Evolutionary conservation across 1,140 invertebrate genomes (phyloP).

Genomic region (Drosophila triauraria): DNA sequence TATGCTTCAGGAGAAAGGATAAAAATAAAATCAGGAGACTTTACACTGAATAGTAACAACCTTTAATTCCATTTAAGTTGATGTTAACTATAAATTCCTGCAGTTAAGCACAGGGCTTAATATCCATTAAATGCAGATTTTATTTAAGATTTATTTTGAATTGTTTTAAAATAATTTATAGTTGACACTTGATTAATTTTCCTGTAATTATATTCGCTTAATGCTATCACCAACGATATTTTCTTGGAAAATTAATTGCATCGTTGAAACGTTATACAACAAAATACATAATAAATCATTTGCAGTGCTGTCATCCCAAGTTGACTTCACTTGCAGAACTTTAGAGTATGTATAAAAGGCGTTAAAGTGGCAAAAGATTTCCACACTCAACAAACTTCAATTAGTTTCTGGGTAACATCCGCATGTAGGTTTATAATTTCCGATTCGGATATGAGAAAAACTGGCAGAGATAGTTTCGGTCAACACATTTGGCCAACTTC

Average conservation of each 20-base stretch:
- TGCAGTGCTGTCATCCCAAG: neutral
- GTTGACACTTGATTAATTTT: neutral
- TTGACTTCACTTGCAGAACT: slow-evolving; percentile 9
- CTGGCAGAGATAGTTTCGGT: neutral
- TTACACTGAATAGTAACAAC: too few relatives aligned
- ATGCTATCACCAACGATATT: neutral
- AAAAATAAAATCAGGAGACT: neutral
- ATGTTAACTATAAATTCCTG: too few relatives aligned
- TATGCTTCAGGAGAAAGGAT: neutral
- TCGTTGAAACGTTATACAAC: too few relatives aligned
- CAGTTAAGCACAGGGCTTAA: neutral
- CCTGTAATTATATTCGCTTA: neutral
- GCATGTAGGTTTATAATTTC: slow-evolving; percentile 54
- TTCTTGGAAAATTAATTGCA: neutral
- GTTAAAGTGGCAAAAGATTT: neutral
- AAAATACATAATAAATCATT: slow-evolving; percentile 1
- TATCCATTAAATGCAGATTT: neutral
- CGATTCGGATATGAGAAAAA: slow-evolving; percentile 34
- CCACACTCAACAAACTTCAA: slow-evolving; percentile 26
- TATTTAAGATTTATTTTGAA: too few relatives aligned
- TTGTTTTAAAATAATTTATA: neutral
- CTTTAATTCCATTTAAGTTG: neutral
- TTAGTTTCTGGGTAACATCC: slow-evolving; percentile 21
- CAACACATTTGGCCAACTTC: neutral
- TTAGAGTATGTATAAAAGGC: neutral